Percentiles rank a stretch among this genome's conserved stretches.
Evolutionary conservation across 1,140 invertebrate genomes (phyloP).

Genomic region (Drosophila ananassae): DNA sequence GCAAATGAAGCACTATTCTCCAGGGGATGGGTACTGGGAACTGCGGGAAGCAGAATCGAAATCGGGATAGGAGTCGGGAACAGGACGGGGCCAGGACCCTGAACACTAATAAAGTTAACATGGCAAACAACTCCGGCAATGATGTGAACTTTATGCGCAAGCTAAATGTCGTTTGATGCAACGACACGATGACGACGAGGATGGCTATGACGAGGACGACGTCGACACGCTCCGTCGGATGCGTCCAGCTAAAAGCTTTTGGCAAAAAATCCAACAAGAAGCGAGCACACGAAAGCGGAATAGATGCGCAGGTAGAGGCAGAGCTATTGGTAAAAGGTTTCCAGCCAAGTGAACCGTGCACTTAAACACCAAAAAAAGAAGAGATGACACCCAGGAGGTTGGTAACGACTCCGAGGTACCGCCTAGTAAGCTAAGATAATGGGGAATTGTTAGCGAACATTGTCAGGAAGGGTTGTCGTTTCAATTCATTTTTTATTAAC

Average conservation of each 20-base stretch:
- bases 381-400: neutral
- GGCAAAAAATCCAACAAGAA: constrained; percentile 54
- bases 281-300: constrained; percentile 26
- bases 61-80: neutral
- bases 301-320: constrained; percentile 38
- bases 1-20: constrained; percentile 51
- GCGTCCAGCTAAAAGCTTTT: constrained; percentile 78
- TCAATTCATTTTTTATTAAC: neutral
- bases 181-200: constrained; percentile 26
- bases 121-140: constrained; percentile 70
- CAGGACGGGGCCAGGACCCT: constrained; percentile 8
- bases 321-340: constrained; percentile 69
- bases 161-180: constrained; percentile 78
- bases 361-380: constrained; percentile 29
- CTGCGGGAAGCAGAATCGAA: neutral
- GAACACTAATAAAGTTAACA: constrained; percentile 74
- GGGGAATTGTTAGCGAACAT: neutral
- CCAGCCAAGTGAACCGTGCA: constrained; percentile 60
- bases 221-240: constrained; percentile 56
- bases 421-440: neutral
- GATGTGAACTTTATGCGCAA: constrained; percentile 78
- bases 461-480: neutral
- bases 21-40: neutral
- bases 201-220: constrained; percentile 12
- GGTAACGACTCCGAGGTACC: constrained; percentile 1